Evolutionary conservation across 1,140 invertebrate species (phyloP).

Genomic region (Centruroides sculpturatus): DNA sequence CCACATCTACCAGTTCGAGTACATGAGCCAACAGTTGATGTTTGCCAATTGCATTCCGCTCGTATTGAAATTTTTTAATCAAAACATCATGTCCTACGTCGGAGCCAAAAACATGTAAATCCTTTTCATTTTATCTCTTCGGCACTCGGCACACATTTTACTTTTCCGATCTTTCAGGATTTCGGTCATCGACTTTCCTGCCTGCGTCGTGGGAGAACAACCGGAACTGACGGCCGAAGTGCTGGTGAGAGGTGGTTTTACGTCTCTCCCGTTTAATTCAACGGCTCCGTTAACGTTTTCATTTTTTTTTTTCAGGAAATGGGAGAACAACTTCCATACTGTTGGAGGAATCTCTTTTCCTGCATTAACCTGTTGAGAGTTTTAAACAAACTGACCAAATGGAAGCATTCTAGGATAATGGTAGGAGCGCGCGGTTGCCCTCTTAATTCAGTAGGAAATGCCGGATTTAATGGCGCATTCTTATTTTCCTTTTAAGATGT

Average conservation of each 20-base stretch:
- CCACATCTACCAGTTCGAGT: conserved; percentile 98
- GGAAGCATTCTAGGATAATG: conserved; percentile 99
- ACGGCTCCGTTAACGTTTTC: conserved; percentile 8
- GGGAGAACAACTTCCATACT: conserved; percentile 70
- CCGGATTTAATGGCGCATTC: background rate
- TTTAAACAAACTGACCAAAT: conserved; percentile 97
- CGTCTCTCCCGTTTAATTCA: background rate
- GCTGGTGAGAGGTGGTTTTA: conserved; percentile 34
- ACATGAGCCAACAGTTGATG: conserved; percentile 95
- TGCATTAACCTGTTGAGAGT: conserved; percentile 95
- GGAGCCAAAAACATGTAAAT: conserved; percentile 69
- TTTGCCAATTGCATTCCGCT: conserved; percentile 99
- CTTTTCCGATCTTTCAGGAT: conserved; percentile 42
- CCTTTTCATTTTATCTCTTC: background rate
- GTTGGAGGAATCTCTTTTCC: conserved; percentile 96
- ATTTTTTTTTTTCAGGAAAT: conserved; percentile 42
- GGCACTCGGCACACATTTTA: background rate
- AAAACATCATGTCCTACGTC: conserved; percentile 92
- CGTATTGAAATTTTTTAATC: conserved; percentile 98
- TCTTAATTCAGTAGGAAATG: conserved; percentile 2
- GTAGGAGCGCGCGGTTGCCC: conserved; percentile 26
- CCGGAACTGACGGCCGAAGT: conserved; percentile 86
- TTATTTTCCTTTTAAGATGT: conserved; percentile 48
- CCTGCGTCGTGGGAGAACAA: conserved; percentile 90
- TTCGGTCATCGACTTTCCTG: conserved; percentile 85